Conservation (phyloP, 2,888 invertebrate genomes). For the Campoplex nolae region DNA sequence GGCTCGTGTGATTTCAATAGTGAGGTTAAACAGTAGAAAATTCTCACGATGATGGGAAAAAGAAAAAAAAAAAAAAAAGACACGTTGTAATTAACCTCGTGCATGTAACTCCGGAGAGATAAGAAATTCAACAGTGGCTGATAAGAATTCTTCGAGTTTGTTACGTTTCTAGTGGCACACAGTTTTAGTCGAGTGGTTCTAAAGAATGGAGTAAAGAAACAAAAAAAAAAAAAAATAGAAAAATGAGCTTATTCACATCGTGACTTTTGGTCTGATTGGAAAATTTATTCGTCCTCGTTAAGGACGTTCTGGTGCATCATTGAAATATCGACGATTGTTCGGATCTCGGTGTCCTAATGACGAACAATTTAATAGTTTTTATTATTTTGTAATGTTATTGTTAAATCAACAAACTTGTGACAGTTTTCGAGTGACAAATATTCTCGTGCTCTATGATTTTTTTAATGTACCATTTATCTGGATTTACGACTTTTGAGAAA, state of each 20-base stretch:
- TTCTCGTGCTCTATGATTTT: neutral
- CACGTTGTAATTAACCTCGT: slow-evolving; percentile 59
- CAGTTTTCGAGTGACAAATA: neutral
- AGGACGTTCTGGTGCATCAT: neutral
- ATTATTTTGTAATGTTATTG: neutral
- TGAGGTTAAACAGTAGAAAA: slow-evolving; percentile 18
- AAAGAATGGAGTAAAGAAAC: slow-evolving; percentile 8
- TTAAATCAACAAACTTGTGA: neutral
- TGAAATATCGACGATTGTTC: neutral
- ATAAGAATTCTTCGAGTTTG: slow-evolving; percentile 55
- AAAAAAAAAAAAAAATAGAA: neutral
- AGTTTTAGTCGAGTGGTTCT: slow-evolving; percentile 34
- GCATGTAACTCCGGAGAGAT: slow-evolving; percentile 51
- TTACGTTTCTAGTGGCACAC: slow-evolving; percentile 7
- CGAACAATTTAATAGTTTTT: neutral
- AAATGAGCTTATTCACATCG: neutral
- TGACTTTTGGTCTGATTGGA: neutral
- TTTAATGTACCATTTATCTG: neutral
- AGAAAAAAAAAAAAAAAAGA: slow-evolving; percentile 30
- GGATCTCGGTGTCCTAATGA: neutral
- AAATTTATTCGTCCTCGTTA: slow-evolving; percentile 3
- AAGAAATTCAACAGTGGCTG: slow-evolving; percentile 60
- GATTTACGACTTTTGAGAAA: neutral
- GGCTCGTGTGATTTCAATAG: slow-evolving; percentile 12
- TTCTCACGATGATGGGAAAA: slow-evolving; percentile 42